These are phyloP conservation scores for Sarcophaga rosellei DNA, from an alignment of 2,888 invertebrate genomes.

Conservation along the genomic window DNA sequence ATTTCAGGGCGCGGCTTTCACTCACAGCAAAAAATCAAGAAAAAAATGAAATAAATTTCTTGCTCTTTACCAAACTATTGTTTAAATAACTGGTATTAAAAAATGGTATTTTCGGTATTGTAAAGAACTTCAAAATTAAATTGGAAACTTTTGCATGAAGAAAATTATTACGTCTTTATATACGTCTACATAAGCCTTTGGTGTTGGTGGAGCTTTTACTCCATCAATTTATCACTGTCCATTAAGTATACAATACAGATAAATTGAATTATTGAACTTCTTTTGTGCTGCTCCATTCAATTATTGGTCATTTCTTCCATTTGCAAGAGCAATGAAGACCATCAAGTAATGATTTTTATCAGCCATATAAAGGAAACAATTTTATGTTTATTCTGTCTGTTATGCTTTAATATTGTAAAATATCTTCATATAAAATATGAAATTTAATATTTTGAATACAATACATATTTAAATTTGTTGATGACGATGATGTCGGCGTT, in stretches of 20 bases:
- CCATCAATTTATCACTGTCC: constrained; percentile 20
- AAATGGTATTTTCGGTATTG: no score
- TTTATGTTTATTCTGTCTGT: neutral
- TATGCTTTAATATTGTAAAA: neutral
- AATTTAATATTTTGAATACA: neutral
- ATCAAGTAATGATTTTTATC: neutral
- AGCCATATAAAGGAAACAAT: neutral
- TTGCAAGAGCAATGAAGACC: neutral
- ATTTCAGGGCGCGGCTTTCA: no score
- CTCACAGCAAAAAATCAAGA: no score
- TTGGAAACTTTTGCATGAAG: no score
- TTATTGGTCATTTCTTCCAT: neutral
- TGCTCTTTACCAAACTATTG: no score
- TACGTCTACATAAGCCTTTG: no score
- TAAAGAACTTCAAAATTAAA: no score
- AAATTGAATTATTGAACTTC: constrained; percentile 31
- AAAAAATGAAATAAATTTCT: no score
- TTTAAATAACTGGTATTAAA: no score
- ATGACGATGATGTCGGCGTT: neutral
- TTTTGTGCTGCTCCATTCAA: constrained; percentile 11
- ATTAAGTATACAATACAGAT: constrained; percentile 18
- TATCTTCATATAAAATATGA: neutral
- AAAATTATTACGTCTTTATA: no score
- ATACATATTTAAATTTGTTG: neutral
- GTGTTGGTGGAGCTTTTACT: neutral